These are phyloP conservation scores for Nasonia oneida DNA, from an alignment of 2,888 invertebrate genomes.

Conservation along the genomic window DNA sequence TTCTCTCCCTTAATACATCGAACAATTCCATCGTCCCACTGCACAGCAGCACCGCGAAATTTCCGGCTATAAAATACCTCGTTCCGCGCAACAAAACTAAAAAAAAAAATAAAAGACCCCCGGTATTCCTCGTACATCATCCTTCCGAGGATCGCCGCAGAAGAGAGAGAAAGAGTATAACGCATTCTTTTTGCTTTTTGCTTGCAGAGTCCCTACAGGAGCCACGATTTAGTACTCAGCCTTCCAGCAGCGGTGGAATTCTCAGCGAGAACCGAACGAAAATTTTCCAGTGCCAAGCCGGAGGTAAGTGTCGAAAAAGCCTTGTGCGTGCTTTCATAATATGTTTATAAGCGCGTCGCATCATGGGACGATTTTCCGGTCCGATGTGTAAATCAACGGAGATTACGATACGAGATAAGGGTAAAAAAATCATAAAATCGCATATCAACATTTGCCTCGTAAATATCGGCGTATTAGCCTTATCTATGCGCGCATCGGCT, in stretches of 20 bases:
- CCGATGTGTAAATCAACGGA: background rate
- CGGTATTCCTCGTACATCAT: slow-evolving; percentile 40
- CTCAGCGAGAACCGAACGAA: slow-evolving; percentile 93
- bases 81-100: background rate
- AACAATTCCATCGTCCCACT: background rate
- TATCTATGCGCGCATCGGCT: background rate
- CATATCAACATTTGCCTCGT: slow-evolving; percentile 37
- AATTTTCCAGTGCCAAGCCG: slow-evolving; percentile 95
- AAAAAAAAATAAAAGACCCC: background rate
- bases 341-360: background rate
- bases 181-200: slow-evolving; percentile 60
- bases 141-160: background rate
- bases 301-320: slow-evolving; percentile 82
- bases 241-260: slow-evolving; percentile 91
- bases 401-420: background rate
- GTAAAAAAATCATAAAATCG: slow-evolving; percentile 4
- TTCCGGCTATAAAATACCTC: background rate
- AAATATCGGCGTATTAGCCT: slow-evolving; percentile 28
- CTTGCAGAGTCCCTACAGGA: slow-evolving; percentile 86
- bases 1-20: background rate
- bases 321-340: background rate
- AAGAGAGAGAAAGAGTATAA: background rate
- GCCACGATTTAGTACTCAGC: slow-evolving; percentile 92
- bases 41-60: background rate
- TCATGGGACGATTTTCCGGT: no score